A percentile compares a stretch with the other conserved stretches of the same genome.
These are phyloP conservation scores for Origma solitaria DNA, from an alignment of 2,113 vertebrate species.

Conservation along the genomic window DNA sequence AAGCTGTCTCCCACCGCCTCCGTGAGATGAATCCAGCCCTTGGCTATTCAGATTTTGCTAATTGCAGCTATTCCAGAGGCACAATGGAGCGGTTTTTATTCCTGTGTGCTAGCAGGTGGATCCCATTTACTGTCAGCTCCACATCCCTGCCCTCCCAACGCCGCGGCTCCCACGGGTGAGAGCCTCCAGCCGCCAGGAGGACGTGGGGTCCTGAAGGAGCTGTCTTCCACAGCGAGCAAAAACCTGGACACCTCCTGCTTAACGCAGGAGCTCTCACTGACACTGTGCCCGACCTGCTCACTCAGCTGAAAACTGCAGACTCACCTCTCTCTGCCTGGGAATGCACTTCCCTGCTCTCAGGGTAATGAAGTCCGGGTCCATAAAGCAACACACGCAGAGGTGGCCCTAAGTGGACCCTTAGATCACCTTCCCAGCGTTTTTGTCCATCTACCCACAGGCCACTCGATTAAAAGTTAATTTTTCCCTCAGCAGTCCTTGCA, in stretches of 20 bases:
- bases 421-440: not conserved
- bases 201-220: not conserved
- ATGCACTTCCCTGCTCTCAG: not conserved
- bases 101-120: slow-evolving; percentile 45
- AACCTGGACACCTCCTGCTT: not conserved
- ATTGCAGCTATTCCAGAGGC: slow-evolving; percentile 31
- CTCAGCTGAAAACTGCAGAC: not conserved
- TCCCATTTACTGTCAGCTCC: not conserved
- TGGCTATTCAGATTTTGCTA: not conserved
- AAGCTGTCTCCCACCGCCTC: not conserved
- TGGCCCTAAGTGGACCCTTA: not conserved
- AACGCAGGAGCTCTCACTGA: not conserved
- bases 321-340: not conserved
- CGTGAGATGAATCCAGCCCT: not conserved
- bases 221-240: not conserved
- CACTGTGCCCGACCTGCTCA: not conserved
- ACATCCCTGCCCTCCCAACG: not conserved
- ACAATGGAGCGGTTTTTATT: not conserved
- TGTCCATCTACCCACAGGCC: not conserved
- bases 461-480: not conserved
- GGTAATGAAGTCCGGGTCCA: not conserved
- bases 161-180: not conserved
- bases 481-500: not conserved
- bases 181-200: not conserved
- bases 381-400: not conserved